These are phyloP conservation scores for Lordiphosa clarofinis DNA, from an alignment of 1,140 invertebrate species.

Conservation along the genomic window DNA sequence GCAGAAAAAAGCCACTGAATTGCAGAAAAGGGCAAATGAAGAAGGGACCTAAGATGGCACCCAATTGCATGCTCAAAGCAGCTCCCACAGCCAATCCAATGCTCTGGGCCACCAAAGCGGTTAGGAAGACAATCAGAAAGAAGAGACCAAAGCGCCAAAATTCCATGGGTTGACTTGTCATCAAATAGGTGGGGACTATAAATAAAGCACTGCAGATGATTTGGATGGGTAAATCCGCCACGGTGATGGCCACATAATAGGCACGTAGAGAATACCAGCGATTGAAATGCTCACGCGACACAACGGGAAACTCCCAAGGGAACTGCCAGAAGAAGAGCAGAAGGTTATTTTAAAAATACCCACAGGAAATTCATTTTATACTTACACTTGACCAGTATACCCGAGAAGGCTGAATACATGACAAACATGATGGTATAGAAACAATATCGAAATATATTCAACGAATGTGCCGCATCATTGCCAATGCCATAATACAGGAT, in stretches of 20 bases:
- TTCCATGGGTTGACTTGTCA: constrained; percentile 90
- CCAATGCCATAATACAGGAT: constrained; percentile 90
- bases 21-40: constrained; percentile 91
- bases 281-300: constrained; percentile 93
- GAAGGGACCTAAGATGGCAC: constrained; percentile 91
- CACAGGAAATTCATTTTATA: too few species aligned
- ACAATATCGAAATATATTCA: constrained; percentile 88
- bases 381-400: constrained; percentile 92
- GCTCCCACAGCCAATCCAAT: constrained; percentile 91
- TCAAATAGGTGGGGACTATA: constrained; percentile 88
- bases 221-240: constrained; percentile 92
- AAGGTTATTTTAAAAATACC: too few species aligned
- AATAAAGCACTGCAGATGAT: constrained; percentile 88
- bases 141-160: constrained; percentile 85
- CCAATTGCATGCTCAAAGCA: constrained; percentile 88
- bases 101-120: constrained; percentile 90
- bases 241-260: constrained; percentile 92
- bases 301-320: constrained; percentile 91
- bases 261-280: constrained; percentile 95
- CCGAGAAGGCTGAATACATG: constrained; percentile 93
- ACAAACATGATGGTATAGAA: constrained; percentile 92
- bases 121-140: constrained; percentile 86
- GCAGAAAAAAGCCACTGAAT: constrained; percentile 95
- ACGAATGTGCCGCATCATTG: constrained; percentile 85
- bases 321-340: constrained; percentile 79